Evolutionary conservation across 2,888 invertebrate genomes (phyloP).

Genomic region (Aphodius sticticus): DNA sequence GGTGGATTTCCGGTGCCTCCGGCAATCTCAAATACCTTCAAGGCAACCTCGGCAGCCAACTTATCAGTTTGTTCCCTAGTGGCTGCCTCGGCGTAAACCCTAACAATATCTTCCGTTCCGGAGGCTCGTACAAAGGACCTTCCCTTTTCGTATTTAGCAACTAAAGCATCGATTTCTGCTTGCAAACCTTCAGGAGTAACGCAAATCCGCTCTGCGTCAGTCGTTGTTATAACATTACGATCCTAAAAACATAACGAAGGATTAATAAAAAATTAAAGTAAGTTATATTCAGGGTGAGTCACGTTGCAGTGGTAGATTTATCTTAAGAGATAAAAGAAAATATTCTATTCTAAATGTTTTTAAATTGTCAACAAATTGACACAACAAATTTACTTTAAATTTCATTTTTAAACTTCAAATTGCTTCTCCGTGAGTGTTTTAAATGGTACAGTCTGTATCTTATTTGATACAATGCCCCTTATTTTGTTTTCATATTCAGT

Average conservation of each 20-base stretch:
- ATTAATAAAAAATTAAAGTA: conserved; percentile 17
- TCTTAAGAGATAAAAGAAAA: too few relatives aligned
- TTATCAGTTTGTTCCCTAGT: conserved; percentile 67
- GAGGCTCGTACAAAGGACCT: conserved; percentile 94
- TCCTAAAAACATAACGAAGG: conserved; percentile 63
- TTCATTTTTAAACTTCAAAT: too few relatives aligned
- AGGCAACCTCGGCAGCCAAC: conserved; percentile 79
- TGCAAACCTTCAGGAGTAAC: conserved; percentile 86
- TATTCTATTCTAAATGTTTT: too few relatives aligned
- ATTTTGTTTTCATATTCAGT: too few relatives aligned
- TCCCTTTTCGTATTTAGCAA: conserved; percentile 72
- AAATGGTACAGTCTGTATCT: too few relatives aligned
- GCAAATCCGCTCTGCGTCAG: conserved; percentile 86
- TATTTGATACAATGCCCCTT: too few relatives aligned
- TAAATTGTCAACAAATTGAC: too few relatives aligned
- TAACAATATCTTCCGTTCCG: conserved; percentile 95
- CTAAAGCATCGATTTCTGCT: conserved; percentile 76
- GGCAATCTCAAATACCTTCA: conserved; percentile 78
- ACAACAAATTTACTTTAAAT: too few relatives aligned
- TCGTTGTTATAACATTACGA: conserved; percentile 83
- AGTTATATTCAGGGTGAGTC: too few relatives aligned
- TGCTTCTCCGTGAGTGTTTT: too few relatives aligned
- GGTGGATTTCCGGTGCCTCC: conserved; percentile 80
- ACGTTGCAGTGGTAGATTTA: too few relatives aligned
- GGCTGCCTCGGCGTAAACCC: conserved; percentile 95